phyloP scores from a whole-genome alignment of 2,113 vertebrate genomes.

The Spheniscus mendiculus region DNA sequence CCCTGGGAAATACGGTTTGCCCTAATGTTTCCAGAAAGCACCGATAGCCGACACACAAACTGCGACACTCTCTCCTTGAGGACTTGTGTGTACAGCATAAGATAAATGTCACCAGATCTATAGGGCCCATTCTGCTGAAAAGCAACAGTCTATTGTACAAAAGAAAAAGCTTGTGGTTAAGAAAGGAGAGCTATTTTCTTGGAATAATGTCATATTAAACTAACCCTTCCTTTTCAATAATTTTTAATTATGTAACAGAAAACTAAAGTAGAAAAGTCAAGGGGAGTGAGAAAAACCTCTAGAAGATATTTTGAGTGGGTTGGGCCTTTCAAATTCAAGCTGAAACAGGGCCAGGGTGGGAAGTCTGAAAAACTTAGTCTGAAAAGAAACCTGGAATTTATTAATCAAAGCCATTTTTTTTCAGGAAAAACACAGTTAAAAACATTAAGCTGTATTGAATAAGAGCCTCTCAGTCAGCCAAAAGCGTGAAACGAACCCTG shows the following conservation, averaged over 20 bases:
- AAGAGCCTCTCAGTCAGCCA: background rate
- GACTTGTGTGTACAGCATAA: background rate
- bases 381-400: background rate
- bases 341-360: background rate
- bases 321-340: background rate
- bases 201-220: background rate
- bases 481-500: conserved; percentile 13
- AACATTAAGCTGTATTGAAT: background rate
- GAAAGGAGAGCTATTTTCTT: background rate
- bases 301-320: background rate
- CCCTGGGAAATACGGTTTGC: background rate
- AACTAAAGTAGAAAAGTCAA: background rate
- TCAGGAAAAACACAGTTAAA: background rate
- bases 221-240: background rate
- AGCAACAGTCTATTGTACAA: background rate
- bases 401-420: background rate
- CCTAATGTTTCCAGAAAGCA: background rate
- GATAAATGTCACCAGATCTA: background rate
- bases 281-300: background rate
- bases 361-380: background rate
- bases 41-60: too few species aligned
- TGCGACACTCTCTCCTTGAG: background rate
- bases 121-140: background rate
- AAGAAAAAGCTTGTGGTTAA: background rate
- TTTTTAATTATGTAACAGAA: background rate